Percentiles rank a stretch among this genome's conserved stretches.
Evolutionary conservation across 2,888 invertebrate species (phyloP).

Genomic region (Polydesmus complanatus): DNA sequence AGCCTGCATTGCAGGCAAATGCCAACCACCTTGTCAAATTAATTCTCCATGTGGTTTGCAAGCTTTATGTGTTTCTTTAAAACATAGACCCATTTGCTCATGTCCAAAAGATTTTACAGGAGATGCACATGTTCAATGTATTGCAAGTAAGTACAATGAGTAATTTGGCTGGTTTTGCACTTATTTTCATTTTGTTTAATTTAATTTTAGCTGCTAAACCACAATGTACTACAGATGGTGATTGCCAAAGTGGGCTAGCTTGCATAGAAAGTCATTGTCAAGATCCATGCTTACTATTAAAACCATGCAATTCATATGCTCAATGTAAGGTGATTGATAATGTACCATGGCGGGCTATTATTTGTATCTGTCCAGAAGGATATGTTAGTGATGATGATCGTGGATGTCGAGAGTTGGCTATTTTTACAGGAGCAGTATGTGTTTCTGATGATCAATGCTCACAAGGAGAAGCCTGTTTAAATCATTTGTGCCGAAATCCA

Average conservation of each 20-base stretch:
- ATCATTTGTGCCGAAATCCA: conserved; percentile 19
- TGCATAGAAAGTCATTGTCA: conserved; percentile 69
- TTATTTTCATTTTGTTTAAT: neutral
- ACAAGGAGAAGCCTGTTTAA: conserved; percentile 18
- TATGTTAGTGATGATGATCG: conserved; percentile 18
- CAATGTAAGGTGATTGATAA: conserved; percentile 66
- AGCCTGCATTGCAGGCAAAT: conserved; percentile 71
- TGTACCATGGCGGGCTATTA: conserved; percentile 71
- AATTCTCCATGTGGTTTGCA: conserved; percentile 44
- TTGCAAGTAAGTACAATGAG: conserved; percentile 40
- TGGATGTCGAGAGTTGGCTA: conserved; percentile 16
- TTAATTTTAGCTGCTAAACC: conserved; percentile 33
- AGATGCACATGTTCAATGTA: conserved; percentile 29
- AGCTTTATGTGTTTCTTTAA: conserved; percentile 40
- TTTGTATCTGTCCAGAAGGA: conserved; percentile 45
- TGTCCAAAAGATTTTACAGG: conserved; percentile 64
- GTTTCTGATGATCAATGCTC: conserved; percentile 29
- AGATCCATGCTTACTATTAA: conserved; percentile 38
- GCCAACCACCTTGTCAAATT: conserved; percentile 56
- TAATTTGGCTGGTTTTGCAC: conserved; percentile 10
- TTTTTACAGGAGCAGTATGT: conserved; percentile 35
- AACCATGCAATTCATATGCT: conserved; percentile 20
- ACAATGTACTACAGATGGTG: conserved; percentile 58
- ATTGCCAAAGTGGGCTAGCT: conserved; percentile 63
- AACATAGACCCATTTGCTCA: conserved; percentile 51